Percentiles rank a stretch among this genome's conserved stretches.
Evolutionary conservation across 2,888 invertebrate genomes (phyloP).

Genomic region (Perithous albicinctus): DNA sequence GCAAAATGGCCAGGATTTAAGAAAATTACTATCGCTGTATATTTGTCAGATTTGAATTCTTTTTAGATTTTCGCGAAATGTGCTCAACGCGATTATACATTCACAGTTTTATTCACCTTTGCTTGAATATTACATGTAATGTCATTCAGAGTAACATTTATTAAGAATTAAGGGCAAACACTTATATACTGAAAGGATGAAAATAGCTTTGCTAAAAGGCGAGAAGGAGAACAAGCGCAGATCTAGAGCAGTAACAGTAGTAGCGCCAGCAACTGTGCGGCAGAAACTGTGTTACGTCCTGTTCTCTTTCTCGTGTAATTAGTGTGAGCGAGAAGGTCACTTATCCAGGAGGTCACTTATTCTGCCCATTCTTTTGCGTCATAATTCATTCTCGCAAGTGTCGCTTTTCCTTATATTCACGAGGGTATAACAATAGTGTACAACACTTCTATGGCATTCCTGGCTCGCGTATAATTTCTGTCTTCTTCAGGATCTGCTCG

Average conservation of each 20-base stretch:
- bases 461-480: constrained; percentile 1
- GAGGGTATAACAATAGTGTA: neutral
- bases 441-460: neutral
- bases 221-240: neutral
- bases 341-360: constrained; percentile 20
- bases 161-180: no score
- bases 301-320: constrained; percentile 20
- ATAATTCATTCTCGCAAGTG: constrained; percentile 30
- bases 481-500: no score
- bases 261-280: neutral
- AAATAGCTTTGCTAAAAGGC: neutral
- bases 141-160: no score
- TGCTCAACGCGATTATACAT: no score
- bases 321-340: constrained; percentile 33
- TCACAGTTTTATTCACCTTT: no score
- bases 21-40: no score
- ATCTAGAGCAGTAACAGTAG: neutral
- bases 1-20: no score
- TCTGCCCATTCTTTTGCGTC: constrained; percentile 7
- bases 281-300: neutral
- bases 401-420: constrained; percentile 32
- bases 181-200: neutral
- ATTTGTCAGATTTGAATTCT: no score
- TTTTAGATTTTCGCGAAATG: no score
- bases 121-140: no score